Evolutionary conservation across 1,140 invertebrate genomes (phyloP), one percentile per base, ranked within the genome.

Genomic region (Ctenoplectra terminalis): DNA sequence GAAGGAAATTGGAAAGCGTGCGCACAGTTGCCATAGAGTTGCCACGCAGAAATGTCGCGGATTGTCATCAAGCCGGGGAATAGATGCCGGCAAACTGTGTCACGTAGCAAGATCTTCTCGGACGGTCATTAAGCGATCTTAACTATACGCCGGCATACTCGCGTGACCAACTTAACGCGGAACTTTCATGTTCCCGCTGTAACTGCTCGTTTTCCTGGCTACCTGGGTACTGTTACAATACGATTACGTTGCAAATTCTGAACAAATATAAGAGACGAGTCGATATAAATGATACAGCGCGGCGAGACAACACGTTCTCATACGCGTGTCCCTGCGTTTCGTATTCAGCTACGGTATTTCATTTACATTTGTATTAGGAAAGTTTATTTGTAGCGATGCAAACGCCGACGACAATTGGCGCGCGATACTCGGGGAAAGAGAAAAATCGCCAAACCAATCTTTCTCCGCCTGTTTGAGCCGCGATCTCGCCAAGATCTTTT

Each of bases 151-250:
- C 79, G 67, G 13, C 60, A 46, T 54, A 70, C 73, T 86, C 84
- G 85, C 85, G 80, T 86, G 85, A 86, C 85, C 85, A 86, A 86
- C 84, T 86, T 86, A 82, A 74, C 72, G 69, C 74, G 84, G 79
- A 78, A 86, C 84, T 86, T 82, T 86, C 83, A 63, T 82, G 78
- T 82, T 67, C 15, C 37, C 29, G 50, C 71, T 70, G 82, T 72
- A 66, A 77, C 52, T 43, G 69, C 70, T 71, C 63, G 85, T 83
- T 78, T 86, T 43, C 81, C 50, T 26, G 43, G 26, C 56, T 63
- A 7, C 5, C 37, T 48, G 23, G 8, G 46, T 34, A 29, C 56
- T 58, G 50, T 71, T 80, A 83, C 76, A 54, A 81, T 76, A 72
- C 31, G 76, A 81, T 72, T 37, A 52, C 63, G 31, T 37, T 29